Percentiles rank a stretch among this genome's conserved stretches.
Conservation (phyloP, 1,140 invertebrate species). For the Paraescarpia echinospica region DNA sequence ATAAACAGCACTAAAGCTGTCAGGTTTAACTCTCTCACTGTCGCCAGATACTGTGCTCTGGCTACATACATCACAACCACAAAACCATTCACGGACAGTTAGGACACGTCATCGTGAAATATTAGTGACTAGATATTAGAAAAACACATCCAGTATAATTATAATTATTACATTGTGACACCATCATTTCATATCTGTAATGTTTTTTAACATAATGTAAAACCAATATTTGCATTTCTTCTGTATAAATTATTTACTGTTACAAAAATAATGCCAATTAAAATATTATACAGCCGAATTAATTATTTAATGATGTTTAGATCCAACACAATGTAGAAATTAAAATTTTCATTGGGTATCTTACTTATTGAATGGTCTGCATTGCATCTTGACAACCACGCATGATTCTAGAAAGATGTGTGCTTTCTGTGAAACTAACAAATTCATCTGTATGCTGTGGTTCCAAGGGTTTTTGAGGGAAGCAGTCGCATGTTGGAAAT, state of each 20-base stretch:
- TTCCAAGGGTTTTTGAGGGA: background rate
- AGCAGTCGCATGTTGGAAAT: background rate
- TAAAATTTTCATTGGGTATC: too few relatives aligned
- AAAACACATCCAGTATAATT: background rate
- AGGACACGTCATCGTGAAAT: background rate
- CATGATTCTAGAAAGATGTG: background rate
- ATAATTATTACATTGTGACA: background rate
- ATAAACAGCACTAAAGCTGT: background rate
- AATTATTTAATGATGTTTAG: too few relatives aligned
- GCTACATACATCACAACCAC: background rate
- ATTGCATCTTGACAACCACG: background rate
- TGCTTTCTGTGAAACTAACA: background rate
- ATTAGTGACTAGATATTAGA: background rate
- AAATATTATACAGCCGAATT: too few relatives aligned
- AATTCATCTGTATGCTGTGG: background rate
- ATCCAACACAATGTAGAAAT: too few relatives aligned
- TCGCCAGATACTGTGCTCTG: background rate
- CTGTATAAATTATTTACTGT: too few relatives aligned
- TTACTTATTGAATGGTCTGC: too few relatives aligned
- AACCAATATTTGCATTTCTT: too few relatives aligned
- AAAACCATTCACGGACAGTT: background rate
- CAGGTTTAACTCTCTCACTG: background rate
- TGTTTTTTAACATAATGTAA: too few relatives aligned
- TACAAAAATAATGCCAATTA: too few relatives aligned
- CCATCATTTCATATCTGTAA: background rate